Percentiles rank a stretch among this genome's conserved stretches.
phyloP scores from a whole-genome alignment of 2,888 invertebrate species.

The Trachelus tabidus region DNA sequence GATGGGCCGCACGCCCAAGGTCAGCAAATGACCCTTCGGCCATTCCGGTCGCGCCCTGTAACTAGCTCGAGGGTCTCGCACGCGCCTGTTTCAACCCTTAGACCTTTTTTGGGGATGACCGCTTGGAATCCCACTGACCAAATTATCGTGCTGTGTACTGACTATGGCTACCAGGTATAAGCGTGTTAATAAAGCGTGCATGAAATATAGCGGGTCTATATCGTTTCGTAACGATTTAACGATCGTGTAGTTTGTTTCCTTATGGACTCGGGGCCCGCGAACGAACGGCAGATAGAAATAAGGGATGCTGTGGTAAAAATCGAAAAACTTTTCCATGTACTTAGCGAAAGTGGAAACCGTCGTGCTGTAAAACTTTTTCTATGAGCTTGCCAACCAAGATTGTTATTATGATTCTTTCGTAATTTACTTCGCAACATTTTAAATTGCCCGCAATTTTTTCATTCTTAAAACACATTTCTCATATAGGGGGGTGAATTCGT shows the following conservation, averaged over 20 bases:
- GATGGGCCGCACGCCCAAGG: slow-evolving; percentile 62
- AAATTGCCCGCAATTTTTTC: not conserved
- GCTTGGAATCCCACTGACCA: slow-evolving; percentile 37
- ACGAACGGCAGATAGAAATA: not conserved
- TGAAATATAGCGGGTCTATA: slow-evolving; percentile 5
- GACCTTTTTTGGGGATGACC: slow-evolving; percentile 21
- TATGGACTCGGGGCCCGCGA: not conserved
- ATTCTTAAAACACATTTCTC: not conserved
- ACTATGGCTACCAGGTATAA: slow-evolving; percentile 9
- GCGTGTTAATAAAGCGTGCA: slow-evolving; percentile 4
- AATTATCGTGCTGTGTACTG: slow-evolving; percentile 45
- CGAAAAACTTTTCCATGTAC: not conserved
- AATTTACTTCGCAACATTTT: not conserved
- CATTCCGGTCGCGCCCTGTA: slow-evolving; percentile 53
- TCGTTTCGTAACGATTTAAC: not conserved
- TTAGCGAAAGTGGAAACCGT: not conserved
- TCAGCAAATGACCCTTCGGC: slow-evolving; percentile 54
- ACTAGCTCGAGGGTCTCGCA: slow-evolving; percentile 38
- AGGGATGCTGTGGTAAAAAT: not conserved
- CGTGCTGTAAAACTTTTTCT: not conserved
- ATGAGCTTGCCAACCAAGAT: not conserved
- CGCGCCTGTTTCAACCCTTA: slow-evolving; percentile 36
- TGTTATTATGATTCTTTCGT: not conserved
- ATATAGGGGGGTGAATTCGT: not conserved
- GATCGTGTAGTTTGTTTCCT: not conserved